Percentiles rank a stretch among this genome's conserved stretches.
These are phyloP conservation scores for Myodes glareolus DNA, from an alignment of 2,113 vertebrate genomes.

Conservation along the genomic window DNA sequence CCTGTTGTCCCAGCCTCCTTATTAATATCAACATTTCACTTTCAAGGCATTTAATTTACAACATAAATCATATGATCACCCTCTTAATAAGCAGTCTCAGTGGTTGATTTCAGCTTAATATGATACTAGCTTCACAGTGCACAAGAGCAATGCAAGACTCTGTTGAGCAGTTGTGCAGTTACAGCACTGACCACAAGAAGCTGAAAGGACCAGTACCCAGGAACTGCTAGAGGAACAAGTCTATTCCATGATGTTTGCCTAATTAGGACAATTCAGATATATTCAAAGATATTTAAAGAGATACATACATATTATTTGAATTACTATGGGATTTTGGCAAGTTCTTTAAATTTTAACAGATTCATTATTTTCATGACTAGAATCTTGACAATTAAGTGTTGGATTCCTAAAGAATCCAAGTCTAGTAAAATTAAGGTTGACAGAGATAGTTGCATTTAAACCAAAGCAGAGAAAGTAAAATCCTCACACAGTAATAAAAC, in stretches of 20 bases:
- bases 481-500: background rate
- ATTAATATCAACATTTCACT: conserved; percentile 33
- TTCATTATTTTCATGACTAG: background rate
- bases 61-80: conserved; percentile 5
- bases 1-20: background rate
- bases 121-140: background rate
- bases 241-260: conserved; percentile 1
- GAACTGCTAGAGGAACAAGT: background rate
- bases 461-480: background rate
- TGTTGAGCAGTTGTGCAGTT: conserved; percentile 15
- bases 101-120: background rate
- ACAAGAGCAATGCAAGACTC: background rate
- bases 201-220: background rate
- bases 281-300: background rate
- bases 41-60: background rate
- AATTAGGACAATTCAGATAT: background rate
- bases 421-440: background rate
- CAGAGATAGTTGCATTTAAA: background rate
- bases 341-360: background rate
- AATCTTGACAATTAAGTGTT: background rate
- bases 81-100: conserved; percentile 12
- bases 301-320: background rate
- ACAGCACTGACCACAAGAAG: background rate
- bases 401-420: background rate
- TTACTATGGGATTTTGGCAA: background rate